Evolutionary conservation across 2,888 invertebrate genomes (phyloP).

Genomic region (Macaria liturata): DNA sequence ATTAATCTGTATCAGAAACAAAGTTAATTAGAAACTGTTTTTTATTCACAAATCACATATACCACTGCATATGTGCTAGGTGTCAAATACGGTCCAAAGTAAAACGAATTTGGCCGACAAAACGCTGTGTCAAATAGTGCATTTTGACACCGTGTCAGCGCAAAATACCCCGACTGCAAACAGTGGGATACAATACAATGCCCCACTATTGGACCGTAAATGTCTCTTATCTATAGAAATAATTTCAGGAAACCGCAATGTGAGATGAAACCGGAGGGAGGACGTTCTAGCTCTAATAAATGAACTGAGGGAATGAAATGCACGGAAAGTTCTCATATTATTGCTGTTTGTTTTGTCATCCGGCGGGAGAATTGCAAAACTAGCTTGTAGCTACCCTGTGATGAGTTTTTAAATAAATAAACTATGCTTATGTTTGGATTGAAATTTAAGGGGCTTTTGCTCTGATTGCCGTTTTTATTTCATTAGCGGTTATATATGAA

Average conservation of each 20-base stretch:
- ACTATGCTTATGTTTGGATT: too few relatives aligned
- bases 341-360: slow-evolving; percentile 18
- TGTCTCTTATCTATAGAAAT: slow-evolving; percentile 24
- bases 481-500: too few relatives aligned
- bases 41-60: too few relatives aligned
- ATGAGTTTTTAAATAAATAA: too few relatives aligned
- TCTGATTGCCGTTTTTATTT: too few relatives aligned
- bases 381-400: slow-evolving; percentile 2
- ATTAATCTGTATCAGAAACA: too few relatives aligned
- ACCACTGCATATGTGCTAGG: not conserved
- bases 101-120: not conserved
- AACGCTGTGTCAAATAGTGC: slow-evolving; percentile 1
- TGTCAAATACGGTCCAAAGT: not conserved
- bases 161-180: slow-evolving; percentile 11
- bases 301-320: slow-evolving; percentile 18
- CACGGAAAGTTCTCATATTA: slow-evolving; percentile 21
- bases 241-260: slow-evolving; percentile 30
- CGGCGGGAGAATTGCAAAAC: slow-evolving; percentile 9
- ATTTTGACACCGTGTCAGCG: slow-evolving; percentile 4
- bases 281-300: slow-evolving; percentile 21
- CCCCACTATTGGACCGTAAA: slow-evolving; percentile 14
- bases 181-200: slow-evolving; percentile 19
- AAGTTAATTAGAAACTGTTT: too few relatives aligned
- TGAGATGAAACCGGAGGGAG: slow-evolving; percentile 27
- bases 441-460: too few relatives aligned